Percentiles rank a stretch among this genome's conserved stretches.
These are phyloP conservation scores for Melinopterus prodromus DNA, from an alignment of 2,888 invertebrate species.

Conservation along the genomic window DNA sequence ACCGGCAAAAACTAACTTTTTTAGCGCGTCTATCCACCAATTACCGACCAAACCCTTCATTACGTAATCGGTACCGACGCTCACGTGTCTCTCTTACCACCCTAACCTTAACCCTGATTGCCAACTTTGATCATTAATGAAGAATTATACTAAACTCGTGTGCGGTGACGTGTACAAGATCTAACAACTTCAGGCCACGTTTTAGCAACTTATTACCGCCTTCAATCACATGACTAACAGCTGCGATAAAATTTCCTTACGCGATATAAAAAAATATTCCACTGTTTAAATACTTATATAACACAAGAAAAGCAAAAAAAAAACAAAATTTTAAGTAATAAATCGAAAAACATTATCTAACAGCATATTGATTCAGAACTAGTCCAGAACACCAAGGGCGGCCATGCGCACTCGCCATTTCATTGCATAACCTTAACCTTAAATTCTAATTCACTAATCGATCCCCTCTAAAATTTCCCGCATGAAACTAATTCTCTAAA, in stretches of 20 bases:
- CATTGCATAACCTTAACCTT: constrained; percentile 44
- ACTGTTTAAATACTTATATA: not conserved
- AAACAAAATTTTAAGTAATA: not conserved
- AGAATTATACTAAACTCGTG: not conserved
- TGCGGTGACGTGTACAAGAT: constrained; percentile 30
- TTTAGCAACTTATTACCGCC: constrained; percentile 7
- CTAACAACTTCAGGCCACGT: constrained; percentile 27
- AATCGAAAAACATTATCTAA: constrained; percentile 5
- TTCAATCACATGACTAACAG: not conserved
- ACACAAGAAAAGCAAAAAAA: not conserved
- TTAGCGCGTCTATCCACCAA: not conserved
- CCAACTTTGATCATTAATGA: not conserved
- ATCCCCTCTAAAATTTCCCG: not conserved
- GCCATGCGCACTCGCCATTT: constrained; percentile 31
- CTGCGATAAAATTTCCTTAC: not conserved
- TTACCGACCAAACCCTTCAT: not conserved
- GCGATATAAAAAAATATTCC: not conserved
- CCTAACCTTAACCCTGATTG: not conserved
- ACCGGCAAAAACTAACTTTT: not conserved
- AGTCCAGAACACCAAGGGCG: constrained; percentile 31
- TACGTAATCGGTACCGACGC: not conserved
- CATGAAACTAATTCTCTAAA: no score
- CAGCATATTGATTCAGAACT: constrained; percentile 20
- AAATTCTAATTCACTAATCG: constrained; percentile 30
- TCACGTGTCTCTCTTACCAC: not conserved